Base-by-base conservation (phyloP, 2,888 invertebrate genomes). In the Chaitophorus viminalis region DNA sequence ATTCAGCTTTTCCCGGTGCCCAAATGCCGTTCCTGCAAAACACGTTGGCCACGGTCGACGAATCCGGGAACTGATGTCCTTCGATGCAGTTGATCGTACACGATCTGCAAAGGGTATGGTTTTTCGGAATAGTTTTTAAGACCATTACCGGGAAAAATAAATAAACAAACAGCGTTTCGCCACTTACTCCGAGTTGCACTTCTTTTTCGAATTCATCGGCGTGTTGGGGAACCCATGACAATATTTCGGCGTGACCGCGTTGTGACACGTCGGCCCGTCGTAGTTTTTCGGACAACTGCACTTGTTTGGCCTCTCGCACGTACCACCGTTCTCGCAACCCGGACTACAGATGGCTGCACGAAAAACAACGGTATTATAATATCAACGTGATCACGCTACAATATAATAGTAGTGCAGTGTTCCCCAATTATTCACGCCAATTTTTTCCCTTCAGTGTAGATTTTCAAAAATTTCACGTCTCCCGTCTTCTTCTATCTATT, bases 301-400 rank as follows among this genome's bases (percentile, higher is more conserved):
- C 0, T 94, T 92, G 91, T 96, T 95, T 0, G 95, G 95, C 46
- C 93, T 93, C 5, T 95, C 91, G 90, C 97, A 98, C 82, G 95
- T 94, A 0, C 97, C 97, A 85, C 94, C 95, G 91, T 97, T 96
- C 91, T 94, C 93, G 91, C 97, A 98, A 0, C 93, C 92, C 0
- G 95, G 95, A 33, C 93, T 91, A 91, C 97, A 97, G 90, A 94
- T 92, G 0, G 95, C 97, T 96, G 91, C n/a, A 86, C 33, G 39
- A 29, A 77, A 17, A 46, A 46, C 14, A 46, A 46, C 46, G 46
- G 46, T 46, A 14, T 14, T 11, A 46, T 46, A 46, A 5, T 36
- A 36, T 36, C 11, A 14, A 14, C 46, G 46, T 11, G 14, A 1
- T 11, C 46, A 46, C 46, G 46, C 46, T 46, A 46, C 46, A 46